Base-by-base conservation (phyloP, 1,140 invertebrate species). In the Cydia splendana region DNA sequence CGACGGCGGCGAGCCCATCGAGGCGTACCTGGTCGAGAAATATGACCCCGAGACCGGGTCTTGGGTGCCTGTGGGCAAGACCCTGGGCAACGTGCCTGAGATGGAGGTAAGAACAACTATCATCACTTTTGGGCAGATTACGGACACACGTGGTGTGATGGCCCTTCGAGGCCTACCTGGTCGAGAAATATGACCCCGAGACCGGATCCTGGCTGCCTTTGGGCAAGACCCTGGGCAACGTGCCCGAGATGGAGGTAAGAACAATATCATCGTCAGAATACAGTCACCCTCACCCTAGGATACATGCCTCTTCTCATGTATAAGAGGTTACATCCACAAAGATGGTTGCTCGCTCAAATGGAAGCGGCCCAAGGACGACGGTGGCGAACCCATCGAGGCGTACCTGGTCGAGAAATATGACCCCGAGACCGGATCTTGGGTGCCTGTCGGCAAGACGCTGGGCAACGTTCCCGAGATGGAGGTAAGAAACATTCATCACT, bases 281-380 rank as follows among this genome's bases (percentile, higher is more conserved):
- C n/a, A n/a, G n/a, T n/a, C n/a, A n/a, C n/a, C n/a, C n/a, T n/a
- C n/a, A n/a, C n/a, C n/a, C n/a, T n/a, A n/a, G n/a, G n/a, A n/a
- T n/a, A n/a, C n/a, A n/a, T n/a, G n/a, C n/a, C n/a, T n/a, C n/a
- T n/a, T n/a, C n/a, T n/a, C n/a, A n/a, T n/a, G n/a, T n/a, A n/a
- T n/a, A n/a, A n/a, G n/a, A n/a, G n/a, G n/a, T n/a, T n/a, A 99
- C 86, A 95, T 99, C 65, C 95, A 97, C 94, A 99, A 98, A 82
- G 98, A 99, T 81, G 97, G 97, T 48, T 98, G 98, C 92, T 99
- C 97, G 76, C 94, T 99, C 2, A 98, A 98, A 88, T 99, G 99
- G 99, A 99, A 99, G 88, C 96, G 97, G 91, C 98, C 98, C 1
- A 99, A 98, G 87, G 99, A 99, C 91, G 98, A 99, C 91, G 99